A percentile compares a stretch with the other conserved stretches of the same genome.
These are phyloP conservation scores for Hystrix cristata DNA, from an alignment of 2,113 vertebrate genomes.

Conservation along the genomic window DNA sequence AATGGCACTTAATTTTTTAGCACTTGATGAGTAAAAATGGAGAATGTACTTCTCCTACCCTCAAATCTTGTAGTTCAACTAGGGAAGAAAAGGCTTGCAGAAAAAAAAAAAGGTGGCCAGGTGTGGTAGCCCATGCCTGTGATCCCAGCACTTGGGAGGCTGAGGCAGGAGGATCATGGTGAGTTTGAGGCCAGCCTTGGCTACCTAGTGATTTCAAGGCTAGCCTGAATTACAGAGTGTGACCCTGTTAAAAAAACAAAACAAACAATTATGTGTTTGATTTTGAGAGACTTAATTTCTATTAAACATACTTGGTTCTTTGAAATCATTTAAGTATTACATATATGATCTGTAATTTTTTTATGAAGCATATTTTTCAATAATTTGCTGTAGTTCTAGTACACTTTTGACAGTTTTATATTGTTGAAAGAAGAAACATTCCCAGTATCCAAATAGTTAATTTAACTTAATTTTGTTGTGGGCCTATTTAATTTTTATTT, in stretches of 20 bases:
- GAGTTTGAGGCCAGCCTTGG: too few species aligned
- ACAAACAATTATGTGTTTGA: neutral
- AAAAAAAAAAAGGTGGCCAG: neutral
- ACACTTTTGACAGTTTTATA: neutral
- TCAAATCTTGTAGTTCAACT: neutral
- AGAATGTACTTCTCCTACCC: neutral
- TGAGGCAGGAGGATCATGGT: too few species aligned
- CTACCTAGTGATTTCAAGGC: too few species aligned
- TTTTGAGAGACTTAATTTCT: neutral
- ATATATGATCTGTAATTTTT: neutral
- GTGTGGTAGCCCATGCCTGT: too few species aligned
- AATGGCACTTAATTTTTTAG: neutral
- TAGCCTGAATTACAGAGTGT: too few species aligned
- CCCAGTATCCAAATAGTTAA: neutral
- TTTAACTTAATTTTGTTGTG: neutral
- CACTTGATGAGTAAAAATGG: neutral
- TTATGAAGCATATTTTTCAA: neutral
- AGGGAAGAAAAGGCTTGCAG: neutral
- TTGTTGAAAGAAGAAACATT: conserved; percentile 2
- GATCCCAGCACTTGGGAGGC: too few species aligned
- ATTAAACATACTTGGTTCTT: conserved; percentile 4
- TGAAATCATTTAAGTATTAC: neutral
- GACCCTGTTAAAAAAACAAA: too few species aligned
- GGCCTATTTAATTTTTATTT: neutral
- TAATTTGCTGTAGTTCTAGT: neutral